phyloP scores from a whole-genome alignment of 2,888 invertebrate genomes.

The Kuschelorhynchus macadamiae region DNA sequence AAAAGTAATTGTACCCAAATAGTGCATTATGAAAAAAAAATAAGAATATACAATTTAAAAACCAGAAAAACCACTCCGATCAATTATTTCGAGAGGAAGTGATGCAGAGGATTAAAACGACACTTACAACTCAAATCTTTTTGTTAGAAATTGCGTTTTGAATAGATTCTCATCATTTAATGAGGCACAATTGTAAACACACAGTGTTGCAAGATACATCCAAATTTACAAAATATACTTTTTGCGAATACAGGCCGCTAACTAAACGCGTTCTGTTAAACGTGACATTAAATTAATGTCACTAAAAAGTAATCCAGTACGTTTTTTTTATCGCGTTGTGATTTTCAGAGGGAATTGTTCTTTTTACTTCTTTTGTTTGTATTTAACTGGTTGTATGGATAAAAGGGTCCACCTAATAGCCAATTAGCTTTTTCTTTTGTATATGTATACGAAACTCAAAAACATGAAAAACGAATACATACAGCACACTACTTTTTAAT shows the following conservation, averaged over 20 bases:
- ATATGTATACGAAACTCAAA: slow-evolving; percentile 34
- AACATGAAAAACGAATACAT: slow-evolving; percentile 34
- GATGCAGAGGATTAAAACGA: too few relatives aligned
- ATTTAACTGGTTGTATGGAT: slow-evolving; percentile 44
- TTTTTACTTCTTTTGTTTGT: slow-evolving; percentile 39
- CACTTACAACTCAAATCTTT: too few relatives aligned
- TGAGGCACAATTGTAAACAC: too few relatives aligned
- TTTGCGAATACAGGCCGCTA: slow-evolving; percentile 12
- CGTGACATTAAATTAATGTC: slow-evolving; percentile 46
- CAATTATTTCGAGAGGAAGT: too few relatives aligned
- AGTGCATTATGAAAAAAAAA: too few relatives aligned
- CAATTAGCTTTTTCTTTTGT: slow-evolving; percentile 43
- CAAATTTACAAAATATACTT: too few relatives aligned
- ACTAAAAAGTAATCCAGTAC: slow-evolving; percentile 39
- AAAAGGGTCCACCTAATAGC: slow-evolving; percentile 48
- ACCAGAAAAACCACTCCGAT: too few relatives aligned
- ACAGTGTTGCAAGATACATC: too few relatives aligned
- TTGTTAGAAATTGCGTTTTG: too few relatives aligned
- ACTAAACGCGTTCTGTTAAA: slow-evolving; percentile 35
- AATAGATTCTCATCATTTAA: too few relatives aligned
- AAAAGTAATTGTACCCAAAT: too few relatives aligned
- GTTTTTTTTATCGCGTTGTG: slow-evolving; percentile 36
- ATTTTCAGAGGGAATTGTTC: slow-evolving; percentile 44
- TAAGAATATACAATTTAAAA: too few relatives aligned
- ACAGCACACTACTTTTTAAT: slow-evolving; percentile 17